These are phyloP conservation scores for Microtus montanus DNA, from an alignment of 2,113 vertebrate genomes.

Conservation along the genomic window DNA sequence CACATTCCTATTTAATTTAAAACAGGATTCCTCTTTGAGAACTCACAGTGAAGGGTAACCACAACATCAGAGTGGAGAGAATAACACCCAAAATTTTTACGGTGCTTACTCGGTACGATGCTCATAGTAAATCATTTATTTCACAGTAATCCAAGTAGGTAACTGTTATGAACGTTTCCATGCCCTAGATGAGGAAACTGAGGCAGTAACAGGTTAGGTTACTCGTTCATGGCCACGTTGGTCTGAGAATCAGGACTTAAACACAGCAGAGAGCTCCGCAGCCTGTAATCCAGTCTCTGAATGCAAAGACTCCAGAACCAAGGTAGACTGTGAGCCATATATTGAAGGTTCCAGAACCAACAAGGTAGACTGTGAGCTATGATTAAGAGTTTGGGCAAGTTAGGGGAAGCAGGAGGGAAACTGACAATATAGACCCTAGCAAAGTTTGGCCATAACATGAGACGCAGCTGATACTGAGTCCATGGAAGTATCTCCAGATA, in stretches of 20 bases:
- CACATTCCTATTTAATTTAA: not conserved
- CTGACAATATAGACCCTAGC: not conserved
- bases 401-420: not conserved
- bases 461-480: not conserved
- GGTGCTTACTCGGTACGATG: not conserved
- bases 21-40: not conserved
- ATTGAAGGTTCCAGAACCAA: not conserved
- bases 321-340: not conserved
- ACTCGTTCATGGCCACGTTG: not conserved
- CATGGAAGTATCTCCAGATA: not conserved
- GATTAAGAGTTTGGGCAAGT: not conserved
- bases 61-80: not conserved
- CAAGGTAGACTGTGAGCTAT: not conserved
- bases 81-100: not conserved
- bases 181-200: not conserved
- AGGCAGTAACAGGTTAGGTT: not conserved
- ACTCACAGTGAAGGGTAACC: not conserved
- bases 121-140: not conserved
- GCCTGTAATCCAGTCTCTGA: not conserved
- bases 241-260: not conserved
- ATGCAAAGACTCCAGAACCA: not conserved
- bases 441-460: not conserved
- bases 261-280: not conserved
- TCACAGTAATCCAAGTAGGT: not conserved
- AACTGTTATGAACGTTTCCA: not conserved